Evolutionary conservation across 2,797 vertebrate genomes (phyloP), one percentile per base, ranked within the genome.

Genomic region (Acrossocheilus fasciatus): DNA sequence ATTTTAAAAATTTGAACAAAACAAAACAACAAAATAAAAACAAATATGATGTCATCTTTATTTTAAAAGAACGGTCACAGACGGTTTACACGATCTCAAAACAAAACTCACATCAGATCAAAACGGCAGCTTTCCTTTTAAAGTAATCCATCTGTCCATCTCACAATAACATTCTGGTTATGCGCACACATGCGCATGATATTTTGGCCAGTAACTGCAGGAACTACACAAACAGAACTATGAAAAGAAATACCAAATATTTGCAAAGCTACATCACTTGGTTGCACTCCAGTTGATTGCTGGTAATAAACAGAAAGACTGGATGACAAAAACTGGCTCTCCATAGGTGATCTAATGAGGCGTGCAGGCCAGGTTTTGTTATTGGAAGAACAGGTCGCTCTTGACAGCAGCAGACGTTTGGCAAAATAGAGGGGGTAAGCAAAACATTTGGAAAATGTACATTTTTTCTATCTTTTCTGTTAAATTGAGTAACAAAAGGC

Each of bases 231-330:
- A 84, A 52, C 23, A 34, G 70, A 14, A 72, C 52, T 52, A 82
- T 30, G 30, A 86, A 87, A 91, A 88, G 85, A 86, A 92, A 90
- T 91, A 88, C 87, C 4, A 85, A 91, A 88, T 89, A 90, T 87
- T 88, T 93, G 89, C 82, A 90, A 73, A 89, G 90, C 92, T 93
- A 91, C 91, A 92, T 93, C 91, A 93, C 73, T 78, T 88, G 5
- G 41, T 79, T 86, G 30, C 66, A 79, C 68, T 79, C 57, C 68
- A 59, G 54, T 74, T 73, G 20, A 64, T 39, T 47, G 43, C 54
- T 54, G 34, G 50, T 36, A 81, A 75, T 43, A 73, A 73, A 74
- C 34, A 23, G 43, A 81, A 81, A 81, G 50, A 64, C 66, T 85
- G 64, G 36, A 70, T 62, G 20, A 78, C 18, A 77, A 30, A 80